A percentile compares a stretch with the other conserved stretches of the same genome.
Evolutionary conservation across 2,113 vertebrate genomes (phyloP).

Genomic region (Dipodomys spectabilis): DNA sequence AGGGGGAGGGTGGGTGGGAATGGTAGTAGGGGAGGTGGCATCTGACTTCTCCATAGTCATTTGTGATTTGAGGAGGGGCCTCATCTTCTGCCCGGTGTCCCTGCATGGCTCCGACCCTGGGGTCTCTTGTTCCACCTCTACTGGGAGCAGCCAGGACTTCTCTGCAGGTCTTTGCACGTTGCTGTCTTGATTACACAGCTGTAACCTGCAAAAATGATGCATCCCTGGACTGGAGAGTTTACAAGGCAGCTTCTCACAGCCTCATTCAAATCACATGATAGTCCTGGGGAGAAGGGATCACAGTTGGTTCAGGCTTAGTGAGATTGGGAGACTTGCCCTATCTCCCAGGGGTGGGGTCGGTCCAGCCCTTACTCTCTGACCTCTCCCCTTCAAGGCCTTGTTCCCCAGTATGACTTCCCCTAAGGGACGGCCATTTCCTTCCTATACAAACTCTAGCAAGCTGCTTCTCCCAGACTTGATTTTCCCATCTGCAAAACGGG

Average conservation of each 20-base stretch:
- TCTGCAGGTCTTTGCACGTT: constrained; percentile 32
- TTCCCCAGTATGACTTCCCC: not conserved
- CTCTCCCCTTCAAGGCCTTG: not conserved
- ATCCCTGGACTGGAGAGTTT: not conserved
- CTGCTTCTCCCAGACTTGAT: not conserved
- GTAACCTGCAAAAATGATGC: not conserved
- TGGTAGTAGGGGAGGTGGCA: too few species aligned
- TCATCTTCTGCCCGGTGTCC: not conserved
- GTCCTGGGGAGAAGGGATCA: not conserved
- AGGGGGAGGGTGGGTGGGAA: not conserved
- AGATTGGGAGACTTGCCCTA: not conserved
- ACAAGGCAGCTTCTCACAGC: not conserved
- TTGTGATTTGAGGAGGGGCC: not conserved
- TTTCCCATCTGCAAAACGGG: constrained; percentile 31
- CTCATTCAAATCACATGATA: not conserved
- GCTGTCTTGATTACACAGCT: not conserved
- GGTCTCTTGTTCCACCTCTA: not conserved
- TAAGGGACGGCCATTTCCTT: not conserved
- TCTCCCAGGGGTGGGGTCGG: not conserved
- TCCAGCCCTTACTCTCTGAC: not conserved
- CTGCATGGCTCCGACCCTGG: not conserved
- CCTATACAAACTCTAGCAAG: not conserved
- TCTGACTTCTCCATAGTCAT: not conserved
- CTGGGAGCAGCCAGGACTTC: not conserved
- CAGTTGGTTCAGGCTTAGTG: not conserved